These are phyloP conservation scores for Manduca sexta DNA, from an alignment of 1,140 invertebrate genomes.

Conservation along the genomic window DNA sequence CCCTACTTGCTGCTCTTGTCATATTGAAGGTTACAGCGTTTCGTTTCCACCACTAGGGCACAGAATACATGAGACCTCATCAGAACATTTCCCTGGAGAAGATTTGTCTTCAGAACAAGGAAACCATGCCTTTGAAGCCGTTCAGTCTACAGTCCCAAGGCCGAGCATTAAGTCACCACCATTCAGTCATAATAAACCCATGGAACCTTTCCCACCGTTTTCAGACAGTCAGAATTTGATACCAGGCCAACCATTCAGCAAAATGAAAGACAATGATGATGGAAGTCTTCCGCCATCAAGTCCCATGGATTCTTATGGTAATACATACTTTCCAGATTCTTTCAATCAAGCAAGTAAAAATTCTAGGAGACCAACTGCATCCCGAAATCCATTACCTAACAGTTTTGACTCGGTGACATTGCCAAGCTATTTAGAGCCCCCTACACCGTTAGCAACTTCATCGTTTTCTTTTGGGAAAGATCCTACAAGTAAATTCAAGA, in stretches of 20 bases:
- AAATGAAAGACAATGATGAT: slow-evolving; percentile 45
- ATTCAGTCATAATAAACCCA: slow-evolving; percentile 42
- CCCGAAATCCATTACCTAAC: slow-evolving; percentile 33
- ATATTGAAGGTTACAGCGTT: slow-evolving; percentile 84
- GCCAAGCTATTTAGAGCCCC: slow-evolving; percentile 67
- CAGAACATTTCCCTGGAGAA: slow-evolving; percentile 67
- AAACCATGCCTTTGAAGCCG: slow-evolving; percentile 59
- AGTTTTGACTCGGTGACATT: slow-evolving; percentile 44
- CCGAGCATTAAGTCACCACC: slow-evolving; percentile 41
- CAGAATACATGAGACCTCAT: slow-evolving; percentile 57
- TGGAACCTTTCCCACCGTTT: slow-evolving; percentile 47
- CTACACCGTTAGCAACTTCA: slow-evolving; percentile 48
- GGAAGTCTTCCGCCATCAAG: slow-evolving; percentile 22
- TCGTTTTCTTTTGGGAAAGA: slow-evolving; percentile 51
- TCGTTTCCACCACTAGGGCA: slow-evolving; percentile 75
- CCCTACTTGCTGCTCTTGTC: slow-evolving; percentile 89
- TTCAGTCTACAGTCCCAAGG: slow-evolving; percentile 52
- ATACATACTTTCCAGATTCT: slow-evolving; percentile 54
- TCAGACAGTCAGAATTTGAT: slow-evolving; percentile 54
- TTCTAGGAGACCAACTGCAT: slow-evolving; percentile 46
- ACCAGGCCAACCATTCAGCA: slow-evolving; percentile 40
- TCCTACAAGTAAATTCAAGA: slow-evolving; percentile 41
- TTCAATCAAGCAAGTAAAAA: slow-evolving; percentile 62
- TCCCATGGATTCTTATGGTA: slow-evolving; percentile 59
- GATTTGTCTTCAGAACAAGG: slow-evolving; percentile 61